Evolutionary conservation across 2,888 invertebrate species (phyloP), one percentile per base, ranked within the genome.

Genomic region (Cistogaster globosa): DNA sequence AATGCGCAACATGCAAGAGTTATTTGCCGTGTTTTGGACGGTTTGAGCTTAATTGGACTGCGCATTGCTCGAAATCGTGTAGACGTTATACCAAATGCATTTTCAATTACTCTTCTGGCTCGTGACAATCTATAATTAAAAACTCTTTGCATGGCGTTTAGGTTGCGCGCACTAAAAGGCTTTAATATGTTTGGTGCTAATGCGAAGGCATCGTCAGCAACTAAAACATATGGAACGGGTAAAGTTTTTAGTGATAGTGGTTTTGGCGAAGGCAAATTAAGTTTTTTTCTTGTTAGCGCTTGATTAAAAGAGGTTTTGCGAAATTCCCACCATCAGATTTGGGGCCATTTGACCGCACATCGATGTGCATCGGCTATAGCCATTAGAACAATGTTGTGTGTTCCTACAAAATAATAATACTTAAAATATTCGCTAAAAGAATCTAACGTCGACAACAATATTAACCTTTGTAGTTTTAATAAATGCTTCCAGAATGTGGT

Each of bases 271-370:
- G n/a, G n/a, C n/a, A n/a, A n/a, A n/a, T n/a, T n/a, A n/a, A n/a
- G n/a, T n/a, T n/a, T n/a, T n/a, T n/a, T n/a, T n/a, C n/a, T n/a
- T n/a, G n/a, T n/a, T n/a, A n/a, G n/a, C n/a, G n/a, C n/a, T n/a
- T n/a, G n/a, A n/a, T n/a, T n/a, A n/a, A n/a, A n/a, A n/a, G n/a
- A n/a, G n/a, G n/a, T n/a, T n/a, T n/a, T n/a, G n/a, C n/a, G n/a
- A 38, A 77, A 77, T 62, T 53, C 2, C 69, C 68, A 14, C 36
- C 69, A 53, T 69, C 60, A n/a, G 77, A 69, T 58, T 60, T 38
- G 16, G 62, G 32, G 0, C 68, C 69, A 20, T 58, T 74, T n/a
- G 18, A 42, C 2, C 12, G 12, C 9, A 42, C 42, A 42, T 42
- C 42, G 3, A 12, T 42, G 7, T 58, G 58, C 71, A 58, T 71